Base-by-base conservation (phyloP, 2,797 vertebrate species). In the Onychomys torridus region DNA sequence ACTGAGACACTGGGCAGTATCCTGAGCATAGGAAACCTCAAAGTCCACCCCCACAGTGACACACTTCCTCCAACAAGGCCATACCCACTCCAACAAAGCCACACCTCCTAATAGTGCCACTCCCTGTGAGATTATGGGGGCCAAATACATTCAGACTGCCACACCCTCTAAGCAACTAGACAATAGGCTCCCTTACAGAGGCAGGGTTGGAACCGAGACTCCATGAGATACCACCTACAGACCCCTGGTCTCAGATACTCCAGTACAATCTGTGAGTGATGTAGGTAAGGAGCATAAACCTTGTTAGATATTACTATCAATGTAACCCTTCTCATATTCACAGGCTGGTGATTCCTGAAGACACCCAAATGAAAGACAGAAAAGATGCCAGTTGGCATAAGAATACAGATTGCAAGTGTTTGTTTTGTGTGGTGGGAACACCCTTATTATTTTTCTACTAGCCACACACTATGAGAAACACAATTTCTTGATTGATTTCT, bases 371-470 rank as follows among this genome's bases (percentile, higher is more conserved):
- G 37, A 95, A 88, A 84, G 13, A 88, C 9, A 34, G 46, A 90
- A 8, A 69, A 90, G 91, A 77, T 77, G 16, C 37, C 21, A 69
- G 61, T 37, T 75, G 43, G 75, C 34, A 16, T 77, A 55, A 73
- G 65, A 59, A 61, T 40, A 79, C 13, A 93, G 65, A 84, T 76
- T 11, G 8, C 11, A 73, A 77, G 67, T 57, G 43, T 40, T 89
- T 67, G 37, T 17, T 17, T 89, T 92, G 71, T 89, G 34, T 69
- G 40, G 61, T 69, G 37, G 14, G 34, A 69, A 78, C 49, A 63
- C 13, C 46, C 73, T 92, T 21, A 71, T 75, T 79, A 57, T 92
- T 90, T 94, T 79, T 52, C 17, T 55, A 10, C 84, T 59, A 91
- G 57, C 78, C 69, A 81, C 49, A 76, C 5, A 65, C 61, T 73